Evolutionary conservation across 2,888 invertebrate genomes (phyloP).

Genomic region (Baronia brevicornis): DNA sequence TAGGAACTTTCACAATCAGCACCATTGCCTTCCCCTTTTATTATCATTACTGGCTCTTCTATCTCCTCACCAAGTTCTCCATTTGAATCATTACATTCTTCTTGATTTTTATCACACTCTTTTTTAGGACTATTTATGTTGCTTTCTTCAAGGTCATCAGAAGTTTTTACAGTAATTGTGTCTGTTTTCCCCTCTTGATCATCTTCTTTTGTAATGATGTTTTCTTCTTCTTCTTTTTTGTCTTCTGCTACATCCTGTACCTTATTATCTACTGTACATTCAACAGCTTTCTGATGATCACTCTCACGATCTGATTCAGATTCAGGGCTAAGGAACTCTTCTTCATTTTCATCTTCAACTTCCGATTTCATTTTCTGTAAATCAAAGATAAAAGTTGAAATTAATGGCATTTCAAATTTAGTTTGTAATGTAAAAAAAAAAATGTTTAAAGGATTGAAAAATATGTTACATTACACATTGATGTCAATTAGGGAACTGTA

Average conservation of each 20-base stretch:
- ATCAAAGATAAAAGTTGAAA: no score
- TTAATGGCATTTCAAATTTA: no score
- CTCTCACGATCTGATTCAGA: constrained; percentile 60
- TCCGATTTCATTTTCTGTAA: constrained; percentile 39
- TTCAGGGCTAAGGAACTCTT: constrained; percentile 67
- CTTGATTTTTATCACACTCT: constrained; percentile 12
- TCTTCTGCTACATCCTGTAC: constrained; percentile 10
- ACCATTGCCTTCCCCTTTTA: constrained; percentile 82
- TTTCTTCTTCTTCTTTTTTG: constrained; percentile 13
- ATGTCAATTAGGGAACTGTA: no score
- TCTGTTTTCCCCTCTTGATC: constrained; percentile 21
- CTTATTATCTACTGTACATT: constrained; percentile 15
- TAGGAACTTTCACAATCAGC: constrained; percentile 77
- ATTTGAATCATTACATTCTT: constrained; percentile 16
- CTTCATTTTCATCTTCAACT: constrained; percentile 61
- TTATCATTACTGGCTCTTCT: constrained; percentile 82
- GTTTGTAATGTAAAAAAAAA: no score
- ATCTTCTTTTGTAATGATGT: constrained; percentile 15
- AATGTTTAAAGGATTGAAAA: no score
- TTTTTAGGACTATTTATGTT: constrained; percentile 20
- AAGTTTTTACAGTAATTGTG: constrained; percentile 21
- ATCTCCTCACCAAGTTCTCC: constrained; percentile 77
- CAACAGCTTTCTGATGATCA: constrained; percentile 29
- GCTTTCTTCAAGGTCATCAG: constrained; percentile 14
- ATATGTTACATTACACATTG: no score